Percentiles rank a stretch among this genome's conserved stretches.
These are phyloP conservation scores for Drosophila kanapiae DNA, from an alignment of 1,140 invertebrate genomes.

Conservation along the genomic window DNA sequence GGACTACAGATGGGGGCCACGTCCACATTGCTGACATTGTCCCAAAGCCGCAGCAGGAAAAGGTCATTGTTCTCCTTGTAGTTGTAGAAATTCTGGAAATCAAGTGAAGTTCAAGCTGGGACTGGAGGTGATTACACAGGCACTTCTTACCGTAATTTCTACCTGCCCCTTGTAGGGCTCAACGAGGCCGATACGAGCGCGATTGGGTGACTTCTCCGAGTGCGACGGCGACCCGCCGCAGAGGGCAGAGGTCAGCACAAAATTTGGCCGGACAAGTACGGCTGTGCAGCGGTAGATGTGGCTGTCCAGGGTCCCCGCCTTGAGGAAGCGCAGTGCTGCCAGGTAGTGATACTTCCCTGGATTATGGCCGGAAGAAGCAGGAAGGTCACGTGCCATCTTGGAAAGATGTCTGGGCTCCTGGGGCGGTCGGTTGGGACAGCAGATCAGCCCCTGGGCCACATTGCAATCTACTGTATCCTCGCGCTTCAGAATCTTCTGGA, in stretches of 20 bases:
- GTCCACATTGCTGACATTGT: background rate
- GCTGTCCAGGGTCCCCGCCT: background rate
- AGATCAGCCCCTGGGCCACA: slow-evolving; percentile 8
- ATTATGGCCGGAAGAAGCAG: background rate
- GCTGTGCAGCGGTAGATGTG: background rate
- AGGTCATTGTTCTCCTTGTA: background rate
- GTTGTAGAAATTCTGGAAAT: background rate
- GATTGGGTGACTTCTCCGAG: background rate
- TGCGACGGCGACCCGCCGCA: background rate
- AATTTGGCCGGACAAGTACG: background rate
- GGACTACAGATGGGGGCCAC: background rate
- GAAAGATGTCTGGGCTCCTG: background rate
- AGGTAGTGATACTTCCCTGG: slow-evolving; percentile 1
- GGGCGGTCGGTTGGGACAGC: slow-evolving; percentile 10
- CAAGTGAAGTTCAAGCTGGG: background rate
- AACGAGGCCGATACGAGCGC: background rate
- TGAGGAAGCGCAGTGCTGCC: background rate
- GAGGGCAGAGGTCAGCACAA: slow-evolving; percentile 5
- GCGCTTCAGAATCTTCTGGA: background rate
- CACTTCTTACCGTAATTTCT: background rate
- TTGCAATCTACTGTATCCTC: background rate
- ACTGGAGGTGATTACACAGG: no score
- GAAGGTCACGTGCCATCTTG: no score
- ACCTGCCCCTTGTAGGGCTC: background rate
- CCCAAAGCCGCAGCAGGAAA: background rate